A percentile compares a stretch with the other conserved stretches of the same genome.
Evolutionary conservation across 2,797 vertebrate genomes (phyloP).

Genomic region (Acridotheres tristis): DNA sequence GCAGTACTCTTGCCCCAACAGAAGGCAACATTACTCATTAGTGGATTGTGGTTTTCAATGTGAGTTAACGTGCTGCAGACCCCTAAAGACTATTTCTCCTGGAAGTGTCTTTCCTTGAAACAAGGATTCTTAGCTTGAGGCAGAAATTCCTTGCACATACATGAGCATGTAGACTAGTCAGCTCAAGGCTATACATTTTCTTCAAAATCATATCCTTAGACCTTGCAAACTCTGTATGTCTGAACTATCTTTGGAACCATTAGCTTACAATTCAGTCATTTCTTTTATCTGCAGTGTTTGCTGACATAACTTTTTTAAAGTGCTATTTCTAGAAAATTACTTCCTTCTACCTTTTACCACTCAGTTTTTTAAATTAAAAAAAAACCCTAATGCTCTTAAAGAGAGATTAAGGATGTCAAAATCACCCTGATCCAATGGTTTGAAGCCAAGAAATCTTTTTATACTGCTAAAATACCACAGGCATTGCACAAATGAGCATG

Average conservation of each 20-base stretch:
- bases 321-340: slow-evolving; percentile 49
- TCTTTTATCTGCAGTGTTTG: slow-evolving; percentile 1
- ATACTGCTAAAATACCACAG: slow-evolving; percentile 64
- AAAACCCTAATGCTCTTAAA: slow-evolving; percentile 55
- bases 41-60: not conserved
- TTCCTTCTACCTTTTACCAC: slow-evolving; percentile 54
- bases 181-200: not conserved
- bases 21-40: not conserved
- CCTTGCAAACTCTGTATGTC: not conserved
- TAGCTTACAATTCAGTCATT: slow-evolving; percentile 29
- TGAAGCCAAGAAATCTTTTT: slow-evolving; percentile 66
- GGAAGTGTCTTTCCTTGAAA: not conserved
- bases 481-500: slow-evolving; percentile 68
- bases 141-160: not conserved
- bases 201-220: not conserved
- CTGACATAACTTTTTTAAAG: slow-evolving; percentile 35
- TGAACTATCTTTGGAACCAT: not conserved
- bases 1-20: not conserved
- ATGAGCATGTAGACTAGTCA: not conserved
- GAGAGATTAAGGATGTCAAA: slow-evolving; percentile 66
- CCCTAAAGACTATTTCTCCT: not conserved
- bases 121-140: not conserved
- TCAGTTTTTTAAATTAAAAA: slow-evolving; percentile 52
- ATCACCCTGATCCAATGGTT: slow-evolving; percentile 57
- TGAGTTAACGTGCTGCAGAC: not conserved